A percentile compares a stretch with the other conserved stretches of the same genome.
Evolutionary conservation across 2,797 vertebrate genomes (phyloP).

Genomic region (Sebastes paucispinis): DNA sequence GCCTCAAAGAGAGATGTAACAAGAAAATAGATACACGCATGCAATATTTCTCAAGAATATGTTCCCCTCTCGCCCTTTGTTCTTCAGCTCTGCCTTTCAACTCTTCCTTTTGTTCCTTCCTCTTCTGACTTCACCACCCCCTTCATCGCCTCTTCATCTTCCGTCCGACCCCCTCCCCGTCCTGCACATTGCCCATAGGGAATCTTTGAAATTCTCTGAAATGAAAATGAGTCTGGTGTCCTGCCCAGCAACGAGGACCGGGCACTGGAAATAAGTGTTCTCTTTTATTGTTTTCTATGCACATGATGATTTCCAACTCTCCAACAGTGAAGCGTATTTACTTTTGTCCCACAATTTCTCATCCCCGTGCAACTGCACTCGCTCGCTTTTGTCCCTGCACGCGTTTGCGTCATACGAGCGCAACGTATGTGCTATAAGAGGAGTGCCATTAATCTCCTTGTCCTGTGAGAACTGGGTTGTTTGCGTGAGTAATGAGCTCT

Average conservation of each 20-base stretch:
- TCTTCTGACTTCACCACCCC: neutral
- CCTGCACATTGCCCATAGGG: neutral
- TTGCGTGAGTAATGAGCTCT: slow-evolving; percentile 77
- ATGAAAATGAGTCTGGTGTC: slow-evolving; percentile 44
- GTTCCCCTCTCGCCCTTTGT: slow-evolving; percentile 23
- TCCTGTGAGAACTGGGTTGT: slow-evolving; percentile 62
- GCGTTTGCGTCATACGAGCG: slow-evolving; percentile 32
- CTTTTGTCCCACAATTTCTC: slow-evolving; percentile 1
- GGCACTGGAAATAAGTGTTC: slow-evolving; percentile 1
- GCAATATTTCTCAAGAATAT: slow-evolving; percentile 15
- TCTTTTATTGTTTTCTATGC: slow-evolving; percentile 9
- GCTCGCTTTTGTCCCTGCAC: neutral
- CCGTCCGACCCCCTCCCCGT: neutral
- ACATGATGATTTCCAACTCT: neutral
- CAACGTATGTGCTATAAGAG: slow-evolving; percentile 40
- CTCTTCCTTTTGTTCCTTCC: slow-evolving; percentile 49
- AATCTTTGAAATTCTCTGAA: slow-evolving; percentile 52
- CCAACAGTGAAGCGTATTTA: neutral
- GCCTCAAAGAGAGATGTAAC: slow-evolving; percentile 39
- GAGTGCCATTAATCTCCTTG: slow-evolving; percentile 68
- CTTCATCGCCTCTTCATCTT: slow-evolving; percentile 41
- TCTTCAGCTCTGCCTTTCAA: slow-evolving; percentile 31
- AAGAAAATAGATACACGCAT: slow-evolving; percentile 20
- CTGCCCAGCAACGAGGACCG: slow-evolving; percentile 4
- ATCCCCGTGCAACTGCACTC: neutral